phyloP scores from a whole-genome alignment of 1,140 invertebrate species.

The Gerris buenoi region DNA sequence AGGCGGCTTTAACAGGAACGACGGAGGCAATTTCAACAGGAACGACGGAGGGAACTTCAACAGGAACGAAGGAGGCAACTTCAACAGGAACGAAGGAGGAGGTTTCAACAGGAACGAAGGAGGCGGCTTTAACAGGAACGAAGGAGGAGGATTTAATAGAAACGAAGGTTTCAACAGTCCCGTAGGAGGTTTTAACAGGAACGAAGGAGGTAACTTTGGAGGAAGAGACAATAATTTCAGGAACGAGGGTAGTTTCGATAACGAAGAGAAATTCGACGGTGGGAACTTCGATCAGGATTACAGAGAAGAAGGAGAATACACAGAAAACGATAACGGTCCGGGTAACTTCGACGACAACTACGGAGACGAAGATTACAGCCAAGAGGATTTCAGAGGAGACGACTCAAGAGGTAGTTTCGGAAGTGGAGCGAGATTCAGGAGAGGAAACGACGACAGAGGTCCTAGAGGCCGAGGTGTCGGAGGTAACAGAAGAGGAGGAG shows the following conservation, averaged over 20 bases:
- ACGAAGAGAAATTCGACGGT: too few species aligned
- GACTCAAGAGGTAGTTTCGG: not conserved
- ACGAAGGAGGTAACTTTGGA: too few species aligned
- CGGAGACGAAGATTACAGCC: not conserved
- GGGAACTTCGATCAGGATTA: not conserved
- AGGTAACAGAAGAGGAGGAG: conserved; percentile 7
- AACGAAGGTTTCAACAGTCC: not conserved
- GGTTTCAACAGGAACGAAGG: too few species aligned
- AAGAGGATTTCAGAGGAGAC: not conserved
- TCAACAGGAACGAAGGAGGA: too few species aligned
- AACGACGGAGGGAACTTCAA: too few species aligned
- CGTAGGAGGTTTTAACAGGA: not conserved
- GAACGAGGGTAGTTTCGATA: too few species aligned
- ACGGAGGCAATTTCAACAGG: too few species aligned
- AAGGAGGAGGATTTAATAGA: not conserved
- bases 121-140: too few species aligned
- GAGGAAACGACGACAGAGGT: conserved; percentile 5
- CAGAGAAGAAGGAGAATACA: not conserved
- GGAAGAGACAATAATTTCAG: too few species aligned
- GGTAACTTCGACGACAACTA: not conserved
- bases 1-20: too few species aligned
- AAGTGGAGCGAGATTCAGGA: conserved; percentile 6
- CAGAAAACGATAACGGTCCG: not conserved
- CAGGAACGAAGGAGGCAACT: too few species aligned
- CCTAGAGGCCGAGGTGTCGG: conserved; percentile 4